Evolutionary conservation across 2,888 invertebrate species (phyloP), one percentile per base, ranked within the genome.

Genomic region (Clanis bilineata): DNA sequence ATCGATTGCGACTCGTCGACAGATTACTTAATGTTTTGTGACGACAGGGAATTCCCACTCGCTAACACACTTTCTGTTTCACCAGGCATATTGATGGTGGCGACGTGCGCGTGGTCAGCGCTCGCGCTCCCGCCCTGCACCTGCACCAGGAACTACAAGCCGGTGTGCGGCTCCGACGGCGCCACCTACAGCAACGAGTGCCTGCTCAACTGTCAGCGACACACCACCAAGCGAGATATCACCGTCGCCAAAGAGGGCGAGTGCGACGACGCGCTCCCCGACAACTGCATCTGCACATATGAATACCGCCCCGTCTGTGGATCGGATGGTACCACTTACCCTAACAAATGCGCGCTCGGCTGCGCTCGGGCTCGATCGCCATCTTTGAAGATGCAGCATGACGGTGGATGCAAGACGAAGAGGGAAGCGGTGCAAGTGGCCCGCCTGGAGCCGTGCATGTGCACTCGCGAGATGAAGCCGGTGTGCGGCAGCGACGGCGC

Each of bases 101-200:
- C 62, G n/a, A 45, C 59, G 36, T 59, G 57, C 56, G 56, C 51
- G 2, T 25, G n/a, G 44, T 41, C 57, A 10, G 54, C 57, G 3
- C 9, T 57, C n/a, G 57, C 61, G 5, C 58, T 18, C 54, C 58
- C 63, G n/a, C 57, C 63, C 18, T 69, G 68, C 63, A 55, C 43
- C 0, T 69, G 64, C 60, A 51, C 64, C 6, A 60, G 60, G 12
- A 64, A 67, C 1, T 18, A 67, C 3, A 38, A 56, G 7, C 68
- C 68, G 0, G 71, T 70, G 0, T 76, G 79, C 41, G 72, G 69
- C 10, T 64, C 56, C 47, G 94, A 96, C 78, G 95, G 95, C 1
- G 86, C 91, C 60, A 95, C 95, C 0, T 96, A 96, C 83, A 86
- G 87, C 67, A 95, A 94, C 80, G 43, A 51, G 21, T 74, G 74